Evolutionary conservation across 2,113 vertebrate species (phyloP).

Genomic region (Ictalurus punctatus): DNA sequence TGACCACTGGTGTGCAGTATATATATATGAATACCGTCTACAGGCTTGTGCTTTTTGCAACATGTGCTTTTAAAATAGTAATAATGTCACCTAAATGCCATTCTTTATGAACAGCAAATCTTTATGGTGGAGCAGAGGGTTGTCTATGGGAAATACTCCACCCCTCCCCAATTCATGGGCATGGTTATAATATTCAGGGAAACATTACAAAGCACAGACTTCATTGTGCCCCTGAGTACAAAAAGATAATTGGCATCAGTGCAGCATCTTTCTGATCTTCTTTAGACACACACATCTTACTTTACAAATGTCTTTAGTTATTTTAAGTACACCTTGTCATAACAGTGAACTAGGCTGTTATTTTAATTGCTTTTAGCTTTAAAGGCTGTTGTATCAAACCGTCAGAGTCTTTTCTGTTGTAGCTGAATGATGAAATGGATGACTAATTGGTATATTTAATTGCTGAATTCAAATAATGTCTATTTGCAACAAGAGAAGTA

Average conservation of each 20-base stretch:
- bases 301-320: conserved; percentile 3
- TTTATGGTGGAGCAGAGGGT: neutral
- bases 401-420: neutral
- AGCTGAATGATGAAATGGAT: neutral
- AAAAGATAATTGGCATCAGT: conserved; percentile 5
- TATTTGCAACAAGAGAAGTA: conserved; percentile 14
- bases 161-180: neutral
- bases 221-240: neutral
- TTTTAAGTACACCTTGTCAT: conserved; percentile 11
- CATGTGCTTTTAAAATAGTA: neutral
- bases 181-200: neutral
- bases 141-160: neutral
- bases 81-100: neutral
- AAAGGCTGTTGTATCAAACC: neutral
- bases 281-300: neutral
- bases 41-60: too few species aligned
- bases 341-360: conserved; percentile 16
- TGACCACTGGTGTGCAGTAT: too few species aligned
- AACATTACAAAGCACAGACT: neutral
- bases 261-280: neutral
- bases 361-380: conserved; percentile 28
- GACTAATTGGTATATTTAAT: conserved; percentile 1
- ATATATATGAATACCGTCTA: too few species aligned
- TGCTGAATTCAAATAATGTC: conserved; percentile 7
- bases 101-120: neutral